Evolutionary conservation across 2,888 invertebrate genomes (phyloP).

Genomic region (Acanthosepion lycidas): DNA sequence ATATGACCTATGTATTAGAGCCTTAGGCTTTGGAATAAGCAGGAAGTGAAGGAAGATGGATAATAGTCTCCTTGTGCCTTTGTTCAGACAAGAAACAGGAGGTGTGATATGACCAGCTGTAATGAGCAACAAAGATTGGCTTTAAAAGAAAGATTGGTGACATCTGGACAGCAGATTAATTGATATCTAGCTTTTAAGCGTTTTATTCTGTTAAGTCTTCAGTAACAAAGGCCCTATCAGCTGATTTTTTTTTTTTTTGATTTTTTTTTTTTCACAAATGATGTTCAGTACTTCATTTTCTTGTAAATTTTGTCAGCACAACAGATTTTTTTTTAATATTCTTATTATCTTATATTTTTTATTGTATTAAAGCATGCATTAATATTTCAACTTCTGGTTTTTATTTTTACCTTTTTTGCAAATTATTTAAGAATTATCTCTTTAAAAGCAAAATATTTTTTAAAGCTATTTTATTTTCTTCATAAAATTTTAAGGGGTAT

Average conservation of each 20-base stretch:
- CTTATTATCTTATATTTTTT: too few species aligned
- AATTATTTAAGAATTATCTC: too few species aligned
- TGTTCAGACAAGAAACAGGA: neutral
- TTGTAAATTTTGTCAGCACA: neutral
- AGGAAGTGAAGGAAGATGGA: slow-evolving; percentile 33
- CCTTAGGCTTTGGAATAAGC: neutral
- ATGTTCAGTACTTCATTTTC: neutral
- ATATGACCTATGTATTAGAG: slow-evolving; percentile 6
- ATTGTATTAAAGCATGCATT: too few species aligned
- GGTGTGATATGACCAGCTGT: neutral
- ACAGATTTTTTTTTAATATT: neutral
- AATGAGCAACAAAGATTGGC: neutral
- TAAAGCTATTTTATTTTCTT: too few species aligned
- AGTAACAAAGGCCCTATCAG: neutral
- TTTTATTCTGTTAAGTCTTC: neutral
- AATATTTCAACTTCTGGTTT: too few species aligned
- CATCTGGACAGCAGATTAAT: slow-evolving; percentile 14
- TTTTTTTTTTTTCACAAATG: neutral
- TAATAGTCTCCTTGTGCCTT: neutral
- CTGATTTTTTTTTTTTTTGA: neutral
- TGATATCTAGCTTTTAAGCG: neutral
- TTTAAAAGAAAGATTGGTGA: slow-evolving; percentile 13
- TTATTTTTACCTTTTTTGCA: too few species aligned
- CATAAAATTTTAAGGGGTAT: too few species aligned
- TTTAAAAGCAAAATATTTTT: too few species aligned